phyloP scores from a whole-genome alignment of 2,113 vertebrate genomes.

The Lepisosteus osseus region DNA sequence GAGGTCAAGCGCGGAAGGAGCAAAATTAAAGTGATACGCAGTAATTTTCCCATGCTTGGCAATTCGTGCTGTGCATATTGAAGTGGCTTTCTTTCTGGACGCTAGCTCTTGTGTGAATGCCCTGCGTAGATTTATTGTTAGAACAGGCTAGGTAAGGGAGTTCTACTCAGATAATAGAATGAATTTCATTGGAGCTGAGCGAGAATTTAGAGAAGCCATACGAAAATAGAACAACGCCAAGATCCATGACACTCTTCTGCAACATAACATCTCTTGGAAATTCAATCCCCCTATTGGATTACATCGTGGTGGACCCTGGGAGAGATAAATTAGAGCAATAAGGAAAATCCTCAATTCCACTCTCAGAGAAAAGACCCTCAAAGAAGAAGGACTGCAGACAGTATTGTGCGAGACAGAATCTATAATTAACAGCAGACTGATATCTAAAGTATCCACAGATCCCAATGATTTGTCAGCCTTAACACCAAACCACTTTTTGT shows the following conservation, averaged over 20 bases:
- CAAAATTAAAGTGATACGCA: background rate
- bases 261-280: background rate
- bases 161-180: background rate
- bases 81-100: background rate
- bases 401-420: background rate
- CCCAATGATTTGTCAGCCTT: background rate
- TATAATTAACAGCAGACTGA: background rate
- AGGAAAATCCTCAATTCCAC: background rate
- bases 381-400: background rate
- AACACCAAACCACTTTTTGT: background rate
- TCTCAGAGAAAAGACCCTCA: background rate
- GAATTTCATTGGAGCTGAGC: background rate
- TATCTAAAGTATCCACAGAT: background rate
- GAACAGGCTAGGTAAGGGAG: background rate
- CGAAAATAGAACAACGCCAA: background rate
- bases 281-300: background rate
- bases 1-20: slow-evolving; percentile 1
- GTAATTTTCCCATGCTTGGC: background rate
- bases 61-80: background rate
- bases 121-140: background rate
- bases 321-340: background rate
- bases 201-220: background rate
- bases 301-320: background rate
- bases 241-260: background rate
- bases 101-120: too few species aligned